phyloP scores from a whole-genome alignment of 2,888 invertebrate species.

The Itoplectis maculator region DNA sequence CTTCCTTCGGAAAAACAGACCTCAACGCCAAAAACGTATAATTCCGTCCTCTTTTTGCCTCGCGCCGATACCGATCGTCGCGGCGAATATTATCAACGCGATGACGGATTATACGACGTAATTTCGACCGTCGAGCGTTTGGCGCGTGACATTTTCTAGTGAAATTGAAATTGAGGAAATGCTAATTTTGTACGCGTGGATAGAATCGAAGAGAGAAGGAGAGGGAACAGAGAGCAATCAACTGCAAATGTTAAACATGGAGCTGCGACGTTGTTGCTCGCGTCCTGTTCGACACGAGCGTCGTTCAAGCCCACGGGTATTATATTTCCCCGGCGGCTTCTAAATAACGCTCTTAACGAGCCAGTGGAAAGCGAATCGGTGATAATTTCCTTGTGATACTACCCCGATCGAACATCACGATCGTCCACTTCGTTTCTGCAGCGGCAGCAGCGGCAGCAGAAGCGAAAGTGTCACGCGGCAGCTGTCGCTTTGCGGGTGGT shows the following conservation, averaged over 20 bases:
- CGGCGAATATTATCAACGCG: not conserved
- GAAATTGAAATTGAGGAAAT: constrained; percentile 4
- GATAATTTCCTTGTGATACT: constrained; percentile 37
- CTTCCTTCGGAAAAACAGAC: constrained; percentile 33
- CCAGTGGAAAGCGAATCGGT: constrained; percentile 18
- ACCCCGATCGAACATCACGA: constrained; percentile 17
- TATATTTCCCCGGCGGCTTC: constrained; percentile 27
- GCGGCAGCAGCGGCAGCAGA: constrained; percentile 27
- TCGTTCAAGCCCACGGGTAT: no score
- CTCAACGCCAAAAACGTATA: constrained; percentile 14
- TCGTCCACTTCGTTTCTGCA: not conserved
- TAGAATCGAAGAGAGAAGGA: constrained; percentile 2
- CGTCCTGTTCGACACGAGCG: constrained; percentile 10
- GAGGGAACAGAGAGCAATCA: constrained; percentile 33
- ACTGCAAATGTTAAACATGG: constrained; percentile 37
- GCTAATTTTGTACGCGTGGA: not conserved
- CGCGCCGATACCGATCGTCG: not conserved
- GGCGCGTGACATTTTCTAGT: not conserved
- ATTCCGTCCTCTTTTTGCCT: not conserved
- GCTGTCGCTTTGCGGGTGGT: constrained; percentile 61
- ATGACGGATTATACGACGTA: not conserved
- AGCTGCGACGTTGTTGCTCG: not conserved
- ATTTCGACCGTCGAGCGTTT: not conserved
- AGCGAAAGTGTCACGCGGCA: constrained; percentile 64
- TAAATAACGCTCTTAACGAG: constrained; percentile 52